Base-by-base conservation (phyloP, 2,113 vertebrate genomes). In the Antechinus stuartii region DNA sequence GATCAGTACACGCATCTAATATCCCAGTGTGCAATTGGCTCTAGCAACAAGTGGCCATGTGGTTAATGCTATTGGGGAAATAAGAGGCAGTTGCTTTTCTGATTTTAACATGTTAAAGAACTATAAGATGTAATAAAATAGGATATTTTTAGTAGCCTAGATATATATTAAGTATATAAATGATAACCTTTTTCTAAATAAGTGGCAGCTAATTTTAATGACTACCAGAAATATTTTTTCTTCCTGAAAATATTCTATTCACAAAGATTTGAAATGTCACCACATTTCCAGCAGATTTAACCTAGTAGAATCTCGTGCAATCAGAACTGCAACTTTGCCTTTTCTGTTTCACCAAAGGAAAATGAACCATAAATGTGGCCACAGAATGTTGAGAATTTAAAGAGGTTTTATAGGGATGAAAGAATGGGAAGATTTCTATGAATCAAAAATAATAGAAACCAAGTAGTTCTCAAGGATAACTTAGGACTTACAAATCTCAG, bases 151-250 rank as follows among this genome's bases (percentile, higher is more conserved):
- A 92, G 23, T 90, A 84, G 26, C 22, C 7, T 7, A 91, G 46
- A 10, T 16, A 56, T 46, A n/a, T 50, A n/a, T n/a, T n/a, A n/a
- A 91, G 68, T 68, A 52, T 56, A 89, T 50, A n/a, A 53, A 92
- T 52, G 10, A 89, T 50, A 30, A 2, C 0, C 47, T 94, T 3
- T 95, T 95, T 96, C 16, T 93, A 95, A 96, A 93, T 84, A 94
- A 49, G 7, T 93, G 14, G 10, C 54, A 55, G 49, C 30, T 95
- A 89, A 16, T 91, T 96, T 90, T 92, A 14, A 95, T 95, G 68
- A 54, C 42, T 94, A 90, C 6, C 0, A 54, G 49, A 93, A 2
- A 4, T 30, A 61, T 61, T 30, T 30, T 90, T 91, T 92, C 54
- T 50, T 0, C 68, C 57, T 55, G 92, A 92, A 57, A 14, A 12